Conservation (phyloP, 2,888 invertebrate genomes). For the Aplocera efformata region DNA sequence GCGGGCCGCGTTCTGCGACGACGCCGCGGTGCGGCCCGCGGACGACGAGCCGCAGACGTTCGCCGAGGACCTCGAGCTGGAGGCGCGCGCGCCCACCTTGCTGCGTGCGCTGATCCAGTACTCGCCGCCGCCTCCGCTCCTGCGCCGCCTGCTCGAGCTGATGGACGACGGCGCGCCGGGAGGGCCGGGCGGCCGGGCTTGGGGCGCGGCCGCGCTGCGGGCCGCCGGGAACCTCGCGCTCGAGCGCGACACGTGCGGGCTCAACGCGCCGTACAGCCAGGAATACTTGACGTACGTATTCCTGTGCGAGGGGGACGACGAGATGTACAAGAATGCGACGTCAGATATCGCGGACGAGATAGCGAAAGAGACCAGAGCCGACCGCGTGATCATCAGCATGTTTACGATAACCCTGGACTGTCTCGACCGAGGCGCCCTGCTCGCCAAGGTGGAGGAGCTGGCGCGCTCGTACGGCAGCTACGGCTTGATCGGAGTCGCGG, state of each 20-base stretch:
- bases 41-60: background rate
- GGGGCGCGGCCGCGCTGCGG: background rate
- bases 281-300: no score
- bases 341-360: background rate
- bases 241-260: no score
- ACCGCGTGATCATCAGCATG: background rate
- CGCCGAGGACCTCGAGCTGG: background rate
- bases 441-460: background rate
- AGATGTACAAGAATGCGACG: no score
- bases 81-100: slow-evolving; percentile 1
- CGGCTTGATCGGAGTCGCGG: background rate
- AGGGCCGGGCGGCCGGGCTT: background rate
- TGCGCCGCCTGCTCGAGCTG: background rate
- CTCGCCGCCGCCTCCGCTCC: background rate
- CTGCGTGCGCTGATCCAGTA: background rate
- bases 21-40: background rate
- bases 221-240: background rate
- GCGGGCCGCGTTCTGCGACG: slow-evolving; percentile 1
- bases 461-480: no score
- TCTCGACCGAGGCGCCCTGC: background rate
- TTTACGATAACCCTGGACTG: background rate
- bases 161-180: background rate
- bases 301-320: no score
- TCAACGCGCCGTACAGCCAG: no score
- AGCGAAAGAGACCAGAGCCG: background rate